phyloP scores from a whole-genome alignment of 2,888 invertebrate species.

The Melinopterus prodromus region DNA sequence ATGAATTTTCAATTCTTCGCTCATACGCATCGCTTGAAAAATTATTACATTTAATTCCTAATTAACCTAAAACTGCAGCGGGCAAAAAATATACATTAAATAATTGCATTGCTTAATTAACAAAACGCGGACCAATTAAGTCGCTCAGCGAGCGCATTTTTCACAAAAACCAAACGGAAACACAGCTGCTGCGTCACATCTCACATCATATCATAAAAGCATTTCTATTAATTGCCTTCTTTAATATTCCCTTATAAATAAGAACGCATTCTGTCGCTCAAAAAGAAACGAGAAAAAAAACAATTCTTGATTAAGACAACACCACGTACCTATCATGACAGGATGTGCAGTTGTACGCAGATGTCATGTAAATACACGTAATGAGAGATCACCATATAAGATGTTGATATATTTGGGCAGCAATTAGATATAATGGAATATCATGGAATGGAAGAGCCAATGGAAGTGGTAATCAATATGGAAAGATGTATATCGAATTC shows the following conservation, averaged over 20 bases:
- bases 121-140: slow-evolving; percentile 4
- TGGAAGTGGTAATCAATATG: neutral
- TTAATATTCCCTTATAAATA: neutral
- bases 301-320: neutral
- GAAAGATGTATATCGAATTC: neutral
- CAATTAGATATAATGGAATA: neutral
- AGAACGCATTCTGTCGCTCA: neutral
- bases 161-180: neutral
- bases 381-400: neutral
- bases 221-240: neutral
- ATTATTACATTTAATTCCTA: neutral
- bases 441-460: neutral
- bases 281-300: neutral
- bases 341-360: neutral
- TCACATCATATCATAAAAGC: neutral
- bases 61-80: neutral
- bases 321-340: neutral
- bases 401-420: neutral
- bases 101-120: slow-evolving; percentile 4
- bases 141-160: neutral
- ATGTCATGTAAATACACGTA: neutral
- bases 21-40: neutral
- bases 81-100: neutral
- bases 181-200: neutral
- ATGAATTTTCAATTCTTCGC: no score